Percentiles rank a stretch among this genome's conserved stretches.
phyloP scores from a whole-genome alignment of 1,140 invertebrate genomes.

The Delia radicum region DNA sequence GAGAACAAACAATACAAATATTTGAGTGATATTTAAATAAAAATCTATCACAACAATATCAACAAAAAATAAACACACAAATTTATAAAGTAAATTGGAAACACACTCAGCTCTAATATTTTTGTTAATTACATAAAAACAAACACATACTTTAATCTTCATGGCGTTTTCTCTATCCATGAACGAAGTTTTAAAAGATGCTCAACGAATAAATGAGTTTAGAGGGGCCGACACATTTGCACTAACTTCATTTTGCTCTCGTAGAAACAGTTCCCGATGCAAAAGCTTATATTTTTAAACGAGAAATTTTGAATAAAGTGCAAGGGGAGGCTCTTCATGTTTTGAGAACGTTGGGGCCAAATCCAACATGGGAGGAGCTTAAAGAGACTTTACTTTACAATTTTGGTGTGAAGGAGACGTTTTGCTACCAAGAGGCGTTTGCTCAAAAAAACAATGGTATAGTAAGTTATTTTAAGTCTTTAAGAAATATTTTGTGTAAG shows the following conservation, averaged over 20 bases:
- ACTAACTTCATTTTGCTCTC: conserved; percentile 29
- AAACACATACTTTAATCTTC: too few relatives aligned
- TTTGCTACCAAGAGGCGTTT: conserved; percentile 3
- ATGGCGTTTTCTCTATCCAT: background rate
- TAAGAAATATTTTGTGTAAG: conserved; percentile 13
- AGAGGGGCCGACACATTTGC: conserved; percentile 30
- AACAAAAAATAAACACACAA: too few relatives aligned
- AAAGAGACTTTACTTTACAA: conserved; percentile 26
- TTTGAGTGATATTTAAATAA: too few relatives aligned
- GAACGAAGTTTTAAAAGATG: conserved; percentile 27
- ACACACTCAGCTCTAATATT: too few relatives aligned
- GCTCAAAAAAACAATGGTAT: background rate
- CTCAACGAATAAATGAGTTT: conserved; percentile 27
- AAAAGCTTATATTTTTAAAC: conserved; percentile 12
- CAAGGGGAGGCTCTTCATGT: conserved; percentile 30
- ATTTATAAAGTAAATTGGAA: too few relatives aligned
- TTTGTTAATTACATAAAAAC: too few relatives aligned
- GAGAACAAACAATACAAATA: too few relatives aligned
- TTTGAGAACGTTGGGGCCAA: conserved; percentile 28
- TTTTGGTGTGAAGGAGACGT: conserved; percentile 28
- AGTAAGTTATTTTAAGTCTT: background rate
- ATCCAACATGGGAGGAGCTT: conserved; percentile 17
- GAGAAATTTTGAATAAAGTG: conserved; percentile 31
- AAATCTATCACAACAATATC: too few relatives aligned
- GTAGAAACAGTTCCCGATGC: background rate